A percentile compares a stretch with the other conserved stretches of the same genome.
These are phyloP conservation scores for Psammodynastes pulverulentus DNA, from an alignment of 2,113 vertebrate species.

Conservation along the genomic window DNA sequence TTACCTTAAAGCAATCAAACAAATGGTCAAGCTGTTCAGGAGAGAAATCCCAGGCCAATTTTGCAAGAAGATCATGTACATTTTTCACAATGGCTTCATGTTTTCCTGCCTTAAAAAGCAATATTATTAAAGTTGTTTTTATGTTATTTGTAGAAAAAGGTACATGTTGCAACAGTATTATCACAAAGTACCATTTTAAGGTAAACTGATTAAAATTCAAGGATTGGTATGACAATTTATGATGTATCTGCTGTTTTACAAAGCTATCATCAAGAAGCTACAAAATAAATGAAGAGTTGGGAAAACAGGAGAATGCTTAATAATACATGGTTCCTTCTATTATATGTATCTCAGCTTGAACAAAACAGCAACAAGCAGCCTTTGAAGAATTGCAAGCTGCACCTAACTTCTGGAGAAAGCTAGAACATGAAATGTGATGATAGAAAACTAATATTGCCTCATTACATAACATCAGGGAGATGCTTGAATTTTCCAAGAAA, in stretches of 20 bases:
- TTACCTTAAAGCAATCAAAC: conserved; percentile 99
- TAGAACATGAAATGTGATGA: background rate
- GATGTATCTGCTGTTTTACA: background rate
- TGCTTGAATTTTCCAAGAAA: background rate
- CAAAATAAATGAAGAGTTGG: background rate
- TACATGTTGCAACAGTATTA: background rate
- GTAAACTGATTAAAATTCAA: background rate
- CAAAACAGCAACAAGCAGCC: background rate
- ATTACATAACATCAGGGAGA: background rate
- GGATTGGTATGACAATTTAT: background rate
- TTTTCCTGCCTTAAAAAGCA: conserved; percentile 85
- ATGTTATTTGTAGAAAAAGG: background rate
- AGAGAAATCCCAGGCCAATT: conserved; percentile 98
- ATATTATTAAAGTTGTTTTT: conserved; percentile 24
- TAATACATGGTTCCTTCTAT: background rate
- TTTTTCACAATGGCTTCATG: conserved; percentile 99
- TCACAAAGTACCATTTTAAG: background rate
- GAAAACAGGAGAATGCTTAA: too few relatives aligned
- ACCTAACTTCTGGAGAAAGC: background rate
- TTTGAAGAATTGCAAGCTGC: background rate
- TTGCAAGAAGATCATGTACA: conserved; percentile 95
- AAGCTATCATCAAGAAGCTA: background rate
- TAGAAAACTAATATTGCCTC: background rate
- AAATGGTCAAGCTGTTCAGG: conserved; percentile 98
- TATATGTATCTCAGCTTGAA: background rate